Evolutionary conservation across 1,140 invertebrate species (phyloP), one percentile per base, ranked within the genome.

Genomic region (Euborellia annulipes): DNA sequence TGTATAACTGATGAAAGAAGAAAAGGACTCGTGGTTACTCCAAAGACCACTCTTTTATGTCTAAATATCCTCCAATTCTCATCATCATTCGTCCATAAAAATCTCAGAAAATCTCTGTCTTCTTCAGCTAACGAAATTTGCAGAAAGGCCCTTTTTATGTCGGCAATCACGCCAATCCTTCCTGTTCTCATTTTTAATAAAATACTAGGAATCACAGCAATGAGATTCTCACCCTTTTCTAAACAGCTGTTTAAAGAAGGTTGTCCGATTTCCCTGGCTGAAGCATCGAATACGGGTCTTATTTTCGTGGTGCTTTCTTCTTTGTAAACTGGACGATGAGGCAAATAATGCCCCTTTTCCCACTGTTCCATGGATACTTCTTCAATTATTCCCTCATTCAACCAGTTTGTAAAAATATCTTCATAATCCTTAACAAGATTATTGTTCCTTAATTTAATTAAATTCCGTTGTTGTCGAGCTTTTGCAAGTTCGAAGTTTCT

Each of bases 91-190:
- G 46, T 43, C 61, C 63, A 66, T 3, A 65, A 37, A 47, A 64
- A 64, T n/a, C 56, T 40, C 0, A 63, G 20, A 47, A 50, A 54
- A 37, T 62, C 52, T 19, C 62, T 22, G 43, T 66, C 58, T 4
- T 48, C 32, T 20, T 45, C 18, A 38, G 21, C 2, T 17, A 60
- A 17, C 9, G 19, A 36, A n/a, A 69, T 62, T 48, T 63, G 58
- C 9, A 63, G 47, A 55, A 68, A 69, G 0, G 60, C 65, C 32
- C 61, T 62, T 30, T 53, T 47, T 7, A 69, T 65, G 41, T 68
- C 65, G 1, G 62, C 52, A 2, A 57, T 56, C 0, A 66, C 52
- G 17, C 54, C 64, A 45, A 57, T 56, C 32, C 46, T 54, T 18
- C 54, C 51, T 43, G 16, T 49, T 43, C 63, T 46, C 50, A 69